Evolutionary conservation across 2,888 invertebrate species (phyloP), one percentile per base, ranked within the genome.

Genomic region (Crematogaster levior): DNA sequence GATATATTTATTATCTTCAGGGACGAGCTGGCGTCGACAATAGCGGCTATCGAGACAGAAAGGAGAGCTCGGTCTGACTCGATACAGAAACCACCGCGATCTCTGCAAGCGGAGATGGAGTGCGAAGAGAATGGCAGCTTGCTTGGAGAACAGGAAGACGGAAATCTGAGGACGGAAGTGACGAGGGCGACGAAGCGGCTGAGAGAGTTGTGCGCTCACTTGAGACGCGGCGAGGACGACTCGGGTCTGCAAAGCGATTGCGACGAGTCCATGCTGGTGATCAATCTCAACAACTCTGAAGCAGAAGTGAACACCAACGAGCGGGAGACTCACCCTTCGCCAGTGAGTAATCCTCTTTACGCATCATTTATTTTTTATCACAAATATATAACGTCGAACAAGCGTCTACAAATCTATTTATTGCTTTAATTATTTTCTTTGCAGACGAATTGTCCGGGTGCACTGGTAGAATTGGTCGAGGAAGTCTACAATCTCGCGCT

Each of bases 31-130:
- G 89, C 93, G 60, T 90, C 93, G 46, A 91, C 94, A n/a, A 85
- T 94, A 82, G 93, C 89, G 93, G 95, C 89, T 91, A 95, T 92
- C 93, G 95, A 93, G 40, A 95, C 95, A 21, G 94, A 95, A 18
- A 91, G 93, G 82, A 91, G 93, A 89, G 91, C 86, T 4, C 91
- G 93, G 90, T 93, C 93, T 48, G 93, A 92, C 70, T 93, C 93
- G 86, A 93, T 93, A 90, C 93, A 92, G 77, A 93, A 91, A 85
- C 95, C 96, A 9, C 95, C 96, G 86, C 94, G 97, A 85, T 98
- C 98, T 30, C 96, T 99, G 83, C 97, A 98, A 93, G 98, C 97
- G 88, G 98, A 99, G 95, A 97, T 99, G 97, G 98, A 98, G 94
- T 96, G 97, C 72, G 96, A 96, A 89, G 97, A 97, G 84, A 96